These are phyloP conservation scores for Patella vulgata DNA, from an alignment of 1,140 invertebrate genomes.

Conservation along the genomic window DNA sequence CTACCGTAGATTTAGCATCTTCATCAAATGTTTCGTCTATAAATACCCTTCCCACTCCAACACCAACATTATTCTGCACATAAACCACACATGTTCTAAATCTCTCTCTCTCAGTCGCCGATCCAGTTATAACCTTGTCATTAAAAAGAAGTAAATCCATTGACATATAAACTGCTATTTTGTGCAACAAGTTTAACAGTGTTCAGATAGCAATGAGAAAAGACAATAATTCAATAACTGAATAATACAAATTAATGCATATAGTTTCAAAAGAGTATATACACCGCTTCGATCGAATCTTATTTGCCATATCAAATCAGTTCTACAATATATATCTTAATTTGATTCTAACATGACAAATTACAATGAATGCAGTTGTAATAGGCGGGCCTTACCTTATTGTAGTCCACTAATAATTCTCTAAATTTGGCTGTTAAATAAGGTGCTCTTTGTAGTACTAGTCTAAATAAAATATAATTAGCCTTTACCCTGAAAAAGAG, in stretches of 20 bases:
- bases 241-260: background rate
- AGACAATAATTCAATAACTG: slow-evolving; percentile 4
- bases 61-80: slow-evolving; percentile 85
- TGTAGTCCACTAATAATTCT: slow-evolving; percentile 78
- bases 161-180: background rate
- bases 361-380: slow-evolving; percentile 72
- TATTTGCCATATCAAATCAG: background rate
- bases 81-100: slow-evolving; percentile 85
- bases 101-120: slow-evolving; percentile 76
- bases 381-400: slow-evolving; percentile 74
- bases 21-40: slow-evolving; percentile 87
- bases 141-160: background rate
- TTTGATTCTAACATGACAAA: slow-evolving; percentile 71
- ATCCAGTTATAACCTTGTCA: slow-evolving; percentile 73
- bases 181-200: background rate
- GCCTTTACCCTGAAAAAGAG: slow-evolving; percentile 69
- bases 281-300: background rate
- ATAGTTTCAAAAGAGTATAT: background rate
- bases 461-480: slow-evolving; percentile 86
- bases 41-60: slow-evolving; percentile 93
- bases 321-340: background rate
- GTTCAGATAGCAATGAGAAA: slow-evolving; percentile 7
- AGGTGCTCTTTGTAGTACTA: slow-evolving; percentile 83
- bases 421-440: slow-evolving; percentile 86
- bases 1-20: slow-evolving; percentile 77